Evolutionary conservation across 2,797 vertebrate species (phyloP), one percentile per base, ranked within the genome.

Genomic region (Danio aesculapii): DNA sequence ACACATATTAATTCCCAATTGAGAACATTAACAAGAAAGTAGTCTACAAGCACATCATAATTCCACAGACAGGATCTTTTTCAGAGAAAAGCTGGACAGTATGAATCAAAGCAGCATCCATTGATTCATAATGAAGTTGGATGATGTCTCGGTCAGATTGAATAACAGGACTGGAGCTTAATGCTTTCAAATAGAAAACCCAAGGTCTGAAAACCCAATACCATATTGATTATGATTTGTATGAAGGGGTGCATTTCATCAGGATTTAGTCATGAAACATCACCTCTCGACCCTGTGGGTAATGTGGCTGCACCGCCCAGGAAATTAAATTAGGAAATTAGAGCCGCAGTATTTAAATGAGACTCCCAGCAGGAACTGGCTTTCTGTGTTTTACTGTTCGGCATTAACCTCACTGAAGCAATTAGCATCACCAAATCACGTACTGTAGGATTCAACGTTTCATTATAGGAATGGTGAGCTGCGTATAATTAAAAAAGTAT

Each of bases 401-500:
- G 81, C 77, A 84, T 84, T 84, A 74, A 72, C 71, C 79, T 81
- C 57, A 43, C 81, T 75, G 63, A 69, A 57, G 80, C 85, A 86
- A 88, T 91, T 88, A 85, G 73, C 77, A 79, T 84, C 86, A 88
- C 84, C 84, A 85, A 85, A 87, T 87, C 73, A 90, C 84, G 85
- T 88, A 82, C 83, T 84, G 69, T 75, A 70, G 77, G 86, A 86
- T 88, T 90, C 88, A 82, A 75, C 86, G 81, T 88, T 90, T 89
- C 80, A 89, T 87, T 87, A 64, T 58, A 81, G 76, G 87, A 87
- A 85, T 89, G 77, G 84, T 81, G 83, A 88, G 86, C 61, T 84
- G 76, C 87, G 83, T 83, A 84, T 91, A 90, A 91, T 92, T 93
- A 90, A 90, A 91, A 81, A 90, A 77, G 76, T 82, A 61, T 85